Percentiles rank a stretch among this genome's conserved stretches.
Evolutionary conservation across 1,140 invertebrate genomes (phyloP).

Genomic region (Homalodisca vitripennis): DNA sequence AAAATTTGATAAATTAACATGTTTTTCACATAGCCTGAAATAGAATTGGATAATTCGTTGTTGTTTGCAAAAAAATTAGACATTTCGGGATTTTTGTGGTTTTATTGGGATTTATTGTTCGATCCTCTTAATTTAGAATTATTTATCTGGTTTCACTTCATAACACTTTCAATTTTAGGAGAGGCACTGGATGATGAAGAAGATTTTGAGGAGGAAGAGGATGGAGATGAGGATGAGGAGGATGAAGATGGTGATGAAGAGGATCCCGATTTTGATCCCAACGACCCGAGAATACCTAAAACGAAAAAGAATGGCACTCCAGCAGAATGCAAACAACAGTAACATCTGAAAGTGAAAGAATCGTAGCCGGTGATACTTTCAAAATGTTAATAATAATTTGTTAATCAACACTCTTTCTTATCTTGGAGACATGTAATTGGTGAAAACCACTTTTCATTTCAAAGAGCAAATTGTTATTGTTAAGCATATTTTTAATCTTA

Average conservation of each 20-base stretch:
- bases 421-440: too few relatives aligned
- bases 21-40: background rate
- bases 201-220: constrained; percentile 59
- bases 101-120: background rate
- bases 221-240: too few relatives aligned
- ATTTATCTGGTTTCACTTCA: constrained; percentile 15
- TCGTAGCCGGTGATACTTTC: background rate
- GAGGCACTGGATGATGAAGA: constrained; percentile 77
- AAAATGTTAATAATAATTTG: too few relatives aligned
- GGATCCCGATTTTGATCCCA: constrained; percentile 37
- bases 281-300: constrained; percentile 41
- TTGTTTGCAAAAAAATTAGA: background rate
- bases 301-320: constrained; percentile 39
- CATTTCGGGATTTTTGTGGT: background rate
- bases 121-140: constrained; percentile 8
- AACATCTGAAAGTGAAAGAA: constrained; percentile 35
- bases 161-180: constrained; percentile 47
- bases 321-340: constrained; percentile 54
- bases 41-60: background rate
- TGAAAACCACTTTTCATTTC: too few relatives aligned
- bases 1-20: background rate
- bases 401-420: too few relatives aligned
- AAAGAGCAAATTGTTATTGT: too few relatives aligned
- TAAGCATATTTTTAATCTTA: too few relatives aligned
- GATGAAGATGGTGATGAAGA: too few relatives aligned